Evolutionary conservation across 2,113 vertebrate genomes (phyloP), one percentile per base, ranked within the genome.

Genomic region (Sinocyclocheilus anophthalmus): DNA sequence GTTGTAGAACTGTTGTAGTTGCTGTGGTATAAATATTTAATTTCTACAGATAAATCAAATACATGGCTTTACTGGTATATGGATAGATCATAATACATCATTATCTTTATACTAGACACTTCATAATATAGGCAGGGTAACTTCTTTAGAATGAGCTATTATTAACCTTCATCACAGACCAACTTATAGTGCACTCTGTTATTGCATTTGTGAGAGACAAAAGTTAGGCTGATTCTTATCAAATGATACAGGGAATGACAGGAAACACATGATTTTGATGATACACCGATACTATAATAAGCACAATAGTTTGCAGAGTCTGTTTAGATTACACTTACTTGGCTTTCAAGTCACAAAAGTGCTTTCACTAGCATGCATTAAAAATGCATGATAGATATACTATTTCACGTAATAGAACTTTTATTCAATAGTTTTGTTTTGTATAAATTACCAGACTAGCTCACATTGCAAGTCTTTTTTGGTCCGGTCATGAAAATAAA

Each of bases 331-430:
- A 42, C 59, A n/a, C 48, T 77, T 85, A 26, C 37, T 78, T 78
- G 50, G 84, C 84, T 85, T 69, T 42, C 84, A 85, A 77, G 73
- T 67, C 33, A 33, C 18, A 53, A 78, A 63, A 67, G 59, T 79
- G 76, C 76, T 65, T 69, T 85, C 63, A 20, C n/a, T 61, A 42
- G 30, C 73, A 67, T 1, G 14, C 84, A 86, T 86, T 80, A 86
- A 86, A 72, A 86, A 48, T 86, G 76, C 50, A 86, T 78, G 84
- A 59, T 26, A 42, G 33, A 70, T 67, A 33, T 26, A 80, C 30
- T 3, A 72, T 85, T 85, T 57, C 84, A 85, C 5, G 65, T 85
- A 85, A 85, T 20, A 59, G 48, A 85, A 80, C 50, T 57, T 76
- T 57, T 85, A 26, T 85, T 59, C 76, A 72, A 85, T 85, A 70